Evolutionary conservation across 2,797 vertebrate genomes (phyloP).

Genomic region (Pampus argenteus): DNA sequence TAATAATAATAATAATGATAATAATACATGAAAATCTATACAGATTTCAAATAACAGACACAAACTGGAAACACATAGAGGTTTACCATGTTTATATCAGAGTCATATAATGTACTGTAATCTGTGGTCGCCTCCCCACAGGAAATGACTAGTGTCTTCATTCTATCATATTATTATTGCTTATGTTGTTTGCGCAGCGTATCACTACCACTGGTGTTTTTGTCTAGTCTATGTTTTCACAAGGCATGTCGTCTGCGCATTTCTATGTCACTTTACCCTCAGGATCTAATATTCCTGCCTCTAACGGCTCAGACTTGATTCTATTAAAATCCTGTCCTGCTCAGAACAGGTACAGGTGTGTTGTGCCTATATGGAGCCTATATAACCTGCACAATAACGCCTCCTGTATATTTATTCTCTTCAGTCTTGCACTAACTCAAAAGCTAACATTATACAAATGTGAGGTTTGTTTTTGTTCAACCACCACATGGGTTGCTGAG

Average conservation of each 20-base stretch:
- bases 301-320: conserved; percentile 10
- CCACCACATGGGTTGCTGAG: conserved; percentile 11
- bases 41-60: background rate
- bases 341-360: background rate
- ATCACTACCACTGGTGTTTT: no score
- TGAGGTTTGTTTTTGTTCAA: no score
- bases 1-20: no score
- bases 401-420: background rate
- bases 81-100: background rate
- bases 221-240: conserved; percentile 19
- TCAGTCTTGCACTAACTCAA: conserved; percentile 5
- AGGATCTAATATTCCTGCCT: background rate
- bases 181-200: conserved; percentile 28
- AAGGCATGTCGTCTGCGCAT: conserved; percentile 24
- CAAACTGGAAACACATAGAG: background rate
- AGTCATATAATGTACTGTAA: conserved; percentile 5
- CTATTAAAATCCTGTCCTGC: conserved; percentile 21
- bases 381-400: no score
- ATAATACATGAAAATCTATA: no score
- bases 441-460: conserved; percentile 1
- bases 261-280: conserved; percentile 15
- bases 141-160: conserved; percentile 21
- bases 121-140: background rate
- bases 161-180: conserved; percentile 29
- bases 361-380: background rate